Evolutionary conservation across 2,797 vertebrate genomes (phyloP), one percentile per base, ranked within the genome.

Genomic region (Microcaecilia unicolor): DNA sequence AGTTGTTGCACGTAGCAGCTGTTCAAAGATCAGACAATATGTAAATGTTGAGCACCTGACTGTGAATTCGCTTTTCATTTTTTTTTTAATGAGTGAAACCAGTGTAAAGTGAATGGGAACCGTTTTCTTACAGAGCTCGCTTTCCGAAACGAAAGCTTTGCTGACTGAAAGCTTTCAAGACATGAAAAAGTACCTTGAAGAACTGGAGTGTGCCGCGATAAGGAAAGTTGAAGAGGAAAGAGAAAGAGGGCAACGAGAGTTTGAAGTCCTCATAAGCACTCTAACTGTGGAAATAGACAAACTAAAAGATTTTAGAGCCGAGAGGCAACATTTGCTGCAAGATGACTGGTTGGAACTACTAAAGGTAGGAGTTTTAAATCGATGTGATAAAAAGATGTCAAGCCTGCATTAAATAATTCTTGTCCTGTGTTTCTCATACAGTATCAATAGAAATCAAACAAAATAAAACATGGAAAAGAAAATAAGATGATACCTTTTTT

Each of bases 131-230:
- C 48, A 76, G 68, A 54, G 69, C 7, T 32, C 44, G 4, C 29
- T 49, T 10, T 57, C 48, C 48, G 37, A 27, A 28, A 55, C 61
- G 24, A 69, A 53, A 59, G 52, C 19, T 7, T 51, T 51, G 26
- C 14, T 78, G 35, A 36, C 15, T 14, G n/a, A 34, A 56, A 37
- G 61, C 29, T 74, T 74, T 27, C 7, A 11, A 34, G 47, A 42
- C 27, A 57, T 68, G 59, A 65, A 61, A 27, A 50, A 64, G 14
- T 56, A 44, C 25, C 17, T 75, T 55, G 61, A 63, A 41, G 55
- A 51, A 25, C 47, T 64, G 30, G 56, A 64, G 34, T 21, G 42
- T 34, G 52, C 37, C 11, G 59, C 62, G 6, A 45, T 70, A 34
- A 22, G 46, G 22, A 25, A 64, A 26, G 46, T 62, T 46, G 55